Evolutionary conservation across 2,888 invertebrate species (phyloP).

Genomic region (Morinoia aosen): DNA sequence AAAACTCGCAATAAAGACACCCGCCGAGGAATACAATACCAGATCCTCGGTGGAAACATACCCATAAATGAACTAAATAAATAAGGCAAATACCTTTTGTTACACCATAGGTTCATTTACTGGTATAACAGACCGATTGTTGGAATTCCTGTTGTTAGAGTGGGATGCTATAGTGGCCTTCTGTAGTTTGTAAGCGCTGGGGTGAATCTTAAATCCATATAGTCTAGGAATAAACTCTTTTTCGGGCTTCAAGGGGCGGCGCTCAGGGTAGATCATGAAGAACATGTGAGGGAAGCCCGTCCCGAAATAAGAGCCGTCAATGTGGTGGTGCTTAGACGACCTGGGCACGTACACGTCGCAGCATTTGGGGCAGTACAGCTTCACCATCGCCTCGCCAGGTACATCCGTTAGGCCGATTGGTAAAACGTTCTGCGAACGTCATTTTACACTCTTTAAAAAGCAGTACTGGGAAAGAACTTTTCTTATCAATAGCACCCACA

Average conservation of each 20-base stretch:
- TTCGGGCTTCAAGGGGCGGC: conserved; percentile 94
- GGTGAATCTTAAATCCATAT: conserved; percentile 99
- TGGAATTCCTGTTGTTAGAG: background rate
- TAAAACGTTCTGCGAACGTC: conserved; percentile 61
- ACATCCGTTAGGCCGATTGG: conserved; percentile 90
- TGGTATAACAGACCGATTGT: conserved; percentile 9
- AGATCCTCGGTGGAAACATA: background rate
- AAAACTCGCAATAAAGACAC: conserved; percentile 7
- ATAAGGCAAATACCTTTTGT: background rate
- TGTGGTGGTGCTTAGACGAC: conserved; percentile 97
- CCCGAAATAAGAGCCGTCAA: conserved; percentile 99
- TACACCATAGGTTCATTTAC: background rate
- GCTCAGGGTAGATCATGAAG: conserved; percentile 99
- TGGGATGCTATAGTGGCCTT: conserved; percentile 84
- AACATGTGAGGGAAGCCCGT: conserved; percentile 99
- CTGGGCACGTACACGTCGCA: conserved; percentile 99
- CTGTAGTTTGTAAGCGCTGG: conserved; percentile 98
- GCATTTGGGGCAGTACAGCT: conserved; percentile 99
- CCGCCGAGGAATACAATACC: background rate
- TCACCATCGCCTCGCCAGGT: conserved; percentile 99
- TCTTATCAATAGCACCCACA: background rate
- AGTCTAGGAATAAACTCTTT: conserved; percentile 98
- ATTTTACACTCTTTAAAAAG: background rate
- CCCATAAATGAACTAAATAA: background rate
- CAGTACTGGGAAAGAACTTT: background rate